Evolutionary conservation across 1,140 invertebrate genomes (phyloP).

Genomic region (Aphis gossypii): DNA sequence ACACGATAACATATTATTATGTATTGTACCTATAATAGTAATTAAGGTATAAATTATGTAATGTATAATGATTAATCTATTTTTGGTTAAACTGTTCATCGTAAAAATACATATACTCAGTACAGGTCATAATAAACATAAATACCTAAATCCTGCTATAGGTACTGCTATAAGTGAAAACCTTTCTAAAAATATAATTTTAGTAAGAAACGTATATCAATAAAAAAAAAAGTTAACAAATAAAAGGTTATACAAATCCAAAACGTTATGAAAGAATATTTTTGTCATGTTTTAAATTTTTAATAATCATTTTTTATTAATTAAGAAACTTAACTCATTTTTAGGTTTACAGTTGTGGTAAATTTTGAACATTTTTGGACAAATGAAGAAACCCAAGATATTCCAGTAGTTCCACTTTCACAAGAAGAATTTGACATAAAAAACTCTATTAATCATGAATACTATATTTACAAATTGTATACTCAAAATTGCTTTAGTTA

Average conservation of each 20-base stretch:
- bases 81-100: too few species aligned
- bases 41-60: too few species aligned
- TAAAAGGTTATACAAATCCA: background rate
- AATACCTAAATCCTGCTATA: background rate
- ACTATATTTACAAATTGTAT: conserved; percentile 7
- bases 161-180: too few species aligned
- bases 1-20: too few species aligned
- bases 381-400: conserved; percentile 11
- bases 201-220: background rate
- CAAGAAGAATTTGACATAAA: background rate
- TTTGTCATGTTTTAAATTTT: background rate
- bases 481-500: conserved; percentile 4
- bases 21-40: too few species aligned
- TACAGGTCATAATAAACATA: too few species aligned
- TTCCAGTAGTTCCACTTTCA: background rate
- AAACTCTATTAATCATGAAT: conserved; percentile 23
- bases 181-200: background rate
- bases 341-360: conserved; percentile 25
- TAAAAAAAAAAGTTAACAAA: background rate
- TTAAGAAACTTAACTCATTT: background rate
- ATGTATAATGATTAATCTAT: too few species aligned
- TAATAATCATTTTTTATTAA: background rate
- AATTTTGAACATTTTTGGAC: conserved; percentile 40
- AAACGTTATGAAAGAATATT: background rate
- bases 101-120: too few species aligned